Percentiles rank a stretch among this genome's conserved stretches.
Evolutionary conservation across 2,888 invertebrate genomes (phyloP).

Genomic region (Mythimna albipuncta): DNA sequence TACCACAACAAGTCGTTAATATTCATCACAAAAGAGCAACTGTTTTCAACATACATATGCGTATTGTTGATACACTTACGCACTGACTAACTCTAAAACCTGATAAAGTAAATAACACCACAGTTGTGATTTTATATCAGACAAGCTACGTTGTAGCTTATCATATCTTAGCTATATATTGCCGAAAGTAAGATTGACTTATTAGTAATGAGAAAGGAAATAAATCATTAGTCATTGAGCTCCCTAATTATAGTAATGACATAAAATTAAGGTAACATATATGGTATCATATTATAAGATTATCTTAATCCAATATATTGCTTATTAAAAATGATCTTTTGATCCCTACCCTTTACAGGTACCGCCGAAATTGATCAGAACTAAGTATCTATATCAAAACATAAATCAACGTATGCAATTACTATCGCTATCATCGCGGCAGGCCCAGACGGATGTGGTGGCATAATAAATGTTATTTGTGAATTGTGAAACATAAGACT

Average conservation of each 20-base stretch:
- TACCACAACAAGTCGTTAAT: background rate
- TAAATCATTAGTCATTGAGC: constrained; percentile 4
- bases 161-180: constrained; percentile 21
- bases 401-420: background rate
- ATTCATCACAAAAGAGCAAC: background rate
- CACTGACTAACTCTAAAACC: background rate
- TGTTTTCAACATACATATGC: background rate
- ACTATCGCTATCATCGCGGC: background rate
- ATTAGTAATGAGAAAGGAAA: constrained; percentile 12
- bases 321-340: background rate
- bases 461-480: too few species aligned
- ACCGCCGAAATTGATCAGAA: background rate
- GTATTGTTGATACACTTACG: background rate
- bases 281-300: background rate
- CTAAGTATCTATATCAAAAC: background rate
- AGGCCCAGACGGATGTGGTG: background rate
- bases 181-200: constrained; percentile 9
- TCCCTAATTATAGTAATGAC: constrained; percentile 7
- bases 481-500: too few species aligned
- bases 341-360: background rate
- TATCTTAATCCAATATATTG: constrained; percentile 11
- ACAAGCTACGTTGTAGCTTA: constrained; percentile 10
- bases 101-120: constrained; percentile 14
- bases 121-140: constrained; percentile 20
- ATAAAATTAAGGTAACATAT: background rate